These are phyloP conservation scores for Ophion ventricosus DNA, from an alignment of 2,888 invertebrate species.

Conservation along the genomic window DNA sequence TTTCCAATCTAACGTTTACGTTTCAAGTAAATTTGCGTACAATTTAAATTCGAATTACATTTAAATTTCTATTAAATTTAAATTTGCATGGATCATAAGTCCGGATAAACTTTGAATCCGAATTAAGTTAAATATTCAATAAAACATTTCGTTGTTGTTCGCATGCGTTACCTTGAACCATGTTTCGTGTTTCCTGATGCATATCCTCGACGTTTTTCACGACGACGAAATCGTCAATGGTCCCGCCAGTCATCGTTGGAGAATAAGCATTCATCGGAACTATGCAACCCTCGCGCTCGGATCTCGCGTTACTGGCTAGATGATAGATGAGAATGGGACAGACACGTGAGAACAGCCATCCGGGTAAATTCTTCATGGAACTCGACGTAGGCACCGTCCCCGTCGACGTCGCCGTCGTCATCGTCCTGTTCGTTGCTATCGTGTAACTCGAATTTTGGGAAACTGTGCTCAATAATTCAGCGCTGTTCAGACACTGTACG, in stretches of 20 bases:
- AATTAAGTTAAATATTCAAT: background rate
- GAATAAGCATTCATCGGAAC: constrained; percentile 60
- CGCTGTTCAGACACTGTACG: constrained; percentile 79
- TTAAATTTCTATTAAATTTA: too few species aligned
- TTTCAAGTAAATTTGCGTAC: too few species aligned
- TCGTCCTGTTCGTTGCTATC: constrained; percentile 57
- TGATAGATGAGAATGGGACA: constrained; percentile 90
- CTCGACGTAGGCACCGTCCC: background rate
- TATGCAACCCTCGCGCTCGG: constrained; percentile 86
- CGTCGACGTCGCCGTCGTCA: background rate
- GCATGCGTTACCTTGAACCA: constrained; percentile 77
- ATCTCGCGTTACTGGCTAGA: constrained; percentile 85
- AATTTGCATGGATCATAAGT: too few species aligned
- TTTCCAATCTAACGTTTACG: too few species aligned
- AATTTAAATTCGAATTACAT: too few species aligned
- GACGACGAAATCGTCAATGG: constrained; percentile 42
- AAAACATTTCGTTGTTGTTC: background rate
- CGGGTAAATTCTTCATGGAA: constrained; percentile 75
- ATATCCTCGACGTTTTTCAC: constrained; percentile 29
- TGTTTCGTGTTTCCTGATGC: constrained; percentile 74
- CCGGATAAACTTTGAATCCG: background rate
- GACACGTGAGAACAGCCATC: constrained; percentile 84
- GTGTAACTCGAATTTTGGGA: constrained; percentile 73
- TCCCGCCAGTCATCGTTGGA: constrained; percentile 48
- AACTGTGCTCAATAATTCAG: constrained; percentile 77